Evolutionary conservation across 1,140 invertebrate genomes (phyloP).

Genomic region (Propsilocerus akamusi): DNA sequence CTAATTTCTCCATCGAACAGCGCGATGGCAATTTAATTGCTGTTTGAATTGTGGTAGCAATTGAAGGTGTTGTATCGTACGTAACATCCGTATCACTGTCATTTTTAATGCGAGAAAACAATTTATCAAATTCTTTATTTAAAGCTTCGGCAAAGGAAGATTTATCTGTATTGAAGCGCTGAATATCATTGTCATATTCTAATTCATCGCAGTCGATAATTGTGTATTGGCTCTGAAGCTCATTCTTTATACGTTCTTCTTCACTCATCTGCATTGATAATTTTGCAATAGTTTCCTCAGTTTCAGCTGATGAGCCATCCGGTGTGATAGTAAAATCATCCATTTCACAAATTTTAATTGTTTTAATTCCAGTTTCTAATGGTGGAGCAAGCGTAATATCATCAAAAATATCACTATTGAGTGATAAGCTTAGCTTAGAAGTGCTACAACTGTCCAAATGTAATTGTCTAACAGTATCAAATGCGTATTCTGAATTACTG

Average conservation of each 20-base stretch:
- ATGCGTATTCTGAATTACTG: constrained; percentile 7
- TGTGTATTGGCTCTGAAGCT: background rate
- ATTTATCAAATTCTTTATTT: constrained; percentile 7
- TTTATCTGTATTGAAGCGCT: constrained; percentile 3
- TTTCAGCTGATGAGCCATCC: constrained; percentile 5
- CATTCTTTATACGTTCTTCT: background rate
- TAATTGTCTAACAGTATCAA: constrained; percentile 7
- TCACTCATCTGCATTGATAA: background rate
- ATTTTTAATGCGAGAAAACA: constrained; percentile 1
- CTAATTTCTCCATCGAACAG: constrained; percentile 7
- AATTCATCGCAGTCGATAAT: constrained; percentile 6
- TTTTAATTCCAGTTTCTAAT: background rate
- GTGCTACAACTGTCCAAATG: constrained; percentile 7
- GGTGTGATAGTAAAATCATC: constrained; percentile 9
- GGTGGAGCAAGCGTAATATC: constrained; percentile 7
- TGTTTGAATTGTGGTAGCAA: background rate
- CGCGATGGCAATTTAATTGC: background rate
- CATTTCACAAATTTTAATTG: constrained; percentile 5
- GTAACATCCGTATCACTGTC: background rate
- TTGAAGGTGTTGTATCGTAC: background rate
- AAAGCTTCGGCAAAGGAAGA: background rate
- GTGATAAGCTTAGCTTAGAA: constrained; percentile 7
- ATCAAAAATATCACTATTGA: constrained; percentile 8
- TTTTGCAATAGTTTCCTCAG: background rate
- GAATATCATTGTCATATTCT: background rate